Evolutionary conservation across 1,140 invertebrate species (phyloP).

Genomic region (Zaprionus taronus): DNA sequence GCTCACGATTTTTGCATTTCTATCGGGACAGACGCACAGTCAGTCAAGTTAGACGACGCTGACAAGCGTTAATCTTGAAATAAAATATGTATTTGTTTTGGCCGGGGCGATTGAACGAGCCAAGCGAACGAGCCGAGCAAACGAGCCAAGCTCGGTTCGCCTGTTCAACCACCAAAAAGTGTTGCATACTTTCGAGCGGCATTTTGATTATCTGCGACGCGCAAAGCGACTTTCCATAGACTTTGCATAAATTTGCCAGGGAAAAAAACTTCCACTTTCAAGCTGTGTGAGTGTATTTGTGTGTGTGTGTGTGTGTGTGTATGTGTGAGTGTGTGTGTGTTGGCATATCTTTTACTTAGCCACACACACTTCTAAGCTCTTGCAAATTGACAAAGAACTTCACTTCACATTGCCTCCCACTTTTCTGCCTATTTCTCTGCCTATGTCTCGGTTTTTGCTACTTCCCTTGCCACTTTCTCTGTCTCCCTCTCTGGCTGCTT

Average conservation of each 20-base stretch:
- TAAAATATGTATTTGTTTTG: conserved; percentile 75
- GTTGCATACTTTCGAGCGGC: conserved; percentile 63
- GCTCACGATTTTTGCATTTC: conserved; percentile 61
- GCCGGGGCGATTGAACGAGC: not conserved
- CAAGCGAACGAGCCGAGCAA: not conserved
- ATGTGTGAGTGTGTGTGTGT: conserved; percentile 10
- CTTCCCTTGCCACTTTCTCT: not conserved
- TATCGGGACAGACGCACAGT: conserved; percentile 1
- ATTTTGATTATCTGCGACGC: conserved; percentile 73
- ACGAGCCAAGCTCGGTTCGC: not conserved
- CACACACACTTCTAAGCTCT: conserved; percentile 72
- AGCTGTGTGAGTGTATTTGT: not conserved
- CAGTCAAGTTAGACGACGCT: conserved; percentile 33
- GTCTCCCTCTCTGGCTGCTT: conserved; percentile 6
- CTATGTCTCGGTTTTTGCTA: not conserved
- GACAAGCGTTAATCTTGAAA: conserved; percentile 80
- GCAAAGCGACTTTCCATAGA: conserved; percentile 76
- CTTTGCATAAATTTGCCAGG: conserved; percentile 75
- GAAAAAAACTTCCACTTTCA: conserved; percentile 25
- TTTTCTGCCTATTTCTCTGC: not conserved
- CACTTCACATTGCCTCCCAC: conserved; percentile 34
- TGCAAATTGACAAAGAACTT: conserved; percentile 79
- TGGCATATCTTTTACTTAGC: conserved; percentile 70
- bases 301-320: conserved; percentile 2
- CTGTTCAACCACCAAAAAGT: conserved; percentile 66